A percentile compares a stretch with the other conserved stretches of the same genome.
Conservation (phyloP, 2,888 invertebrate genomes). For the Ornithoptera priamus region DNA sequence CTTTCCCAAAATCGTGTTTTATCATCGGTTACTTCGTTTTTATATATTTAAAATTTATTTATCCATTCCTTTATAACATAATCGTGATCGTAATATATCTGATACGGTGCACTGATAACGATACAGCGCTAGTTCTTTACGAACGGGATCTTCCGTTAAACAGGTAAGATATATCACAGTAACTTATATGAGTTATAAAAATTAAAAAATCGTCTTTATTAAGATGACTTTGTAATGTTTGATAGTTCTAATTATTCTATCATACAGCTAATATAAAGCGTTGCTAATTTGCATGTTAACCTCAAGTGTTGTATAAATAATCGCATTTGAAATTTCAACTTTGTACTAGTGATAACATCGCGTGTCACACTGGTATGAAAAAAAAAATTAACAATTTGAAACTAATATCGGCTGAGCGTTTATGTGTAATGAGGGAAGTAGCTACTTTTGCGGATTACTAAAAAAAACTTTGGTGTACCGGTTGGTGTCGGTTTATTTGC, state of each 20-base stretch:
- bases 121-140: constrained; percentile 37
- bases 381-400: constrained; percentile 14
- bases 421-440: constrained; percentile 9
- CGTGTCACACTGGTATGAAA: constrained; percentile 9
- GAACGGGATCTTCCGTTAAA: constrained; percentile 37
- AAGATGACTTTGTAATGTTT: too few relatives aligned
- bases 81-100: constrained; percentile 28
- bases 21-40: not conserved
- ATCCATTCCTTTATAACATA: not conserved
- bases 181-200: too few relatives aligned
- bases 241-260: too few relatives aligned
- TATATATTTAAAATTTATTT: not conserved
- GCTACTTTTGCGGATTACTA: not conserved
- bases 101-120: constrained; percentile 43
- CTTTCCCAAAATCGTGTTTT: constrained; percentile 5
- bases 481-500: not conserved
- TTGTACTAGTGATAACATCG: constrained; percentile 9
- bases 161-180: constrained; percentile 16
- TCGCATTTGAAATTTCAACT: constrained; percentile 4
- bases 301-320: not conserved
- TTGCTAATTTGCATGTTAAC: too few relatives aligned
- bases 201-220: too few relatives aligned
- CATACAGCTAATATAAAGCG: too few relatives aligned
- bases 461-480: not conserved
- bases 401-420: constrained; percentile 10